Conservation (phyloP, 92 coral and sea anemone genomes). For the Actinostola sp. region DNA sequence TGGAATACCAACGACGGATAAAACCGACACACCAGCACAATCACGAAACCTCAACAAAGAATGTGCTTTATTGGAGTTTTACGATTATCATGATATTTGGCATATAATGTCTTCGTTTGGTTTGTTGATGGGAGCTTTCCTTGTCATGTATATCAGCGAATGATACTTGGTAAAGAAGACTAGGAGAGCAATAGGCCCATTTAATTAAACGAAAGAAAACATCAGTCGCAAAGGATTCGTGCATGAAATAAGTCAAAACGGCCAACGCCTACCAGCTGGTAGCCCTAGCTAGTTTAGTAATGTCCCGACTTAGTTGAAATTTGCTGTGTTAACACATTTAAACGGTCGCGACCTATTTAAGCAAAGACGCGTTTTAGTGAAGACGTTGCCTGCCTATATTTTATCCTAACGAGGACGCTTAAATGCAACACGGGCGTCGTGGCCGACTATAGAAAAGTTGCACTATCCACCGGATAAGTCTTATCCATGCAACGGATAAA, state of each 20-base stretch:
- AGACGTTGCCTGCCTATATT: too few relatives aligned
- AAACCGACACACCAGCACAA: constrained; percentile 40
- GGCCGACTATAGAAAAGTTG: too few relatives aligned
- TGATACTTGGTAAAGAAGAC: not conserved
- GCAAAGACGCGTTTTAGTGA: too few relatives aligned
- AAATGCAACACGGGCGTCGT: too few relatives aligned
- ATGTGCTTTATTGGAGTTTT: constrained; percentile 72
- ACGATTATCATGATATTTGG: constrained; percentile 91
- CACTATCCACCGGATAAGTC: too few relatives aligned
- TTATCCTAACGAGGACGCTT: too few relatives aligned
- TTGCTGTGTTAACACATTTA: too few relatives aligned
- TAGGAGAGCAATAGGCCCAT: not conserved
- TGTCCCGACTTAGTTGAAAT: too few relatives aligned
- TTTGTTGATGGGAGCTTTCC: constrained; percentile 81
- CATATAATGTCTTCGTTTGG: constrained; percentile 93
- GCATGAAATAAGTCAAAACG: not conserved
- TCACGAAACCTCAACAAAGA: constrained; percentile 85
- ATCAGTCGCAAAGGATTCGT: not conserved
- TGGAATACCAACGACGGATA: constrained; percentile 72
- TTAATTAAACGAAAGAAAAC: not conserved
- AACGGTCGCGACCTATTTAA: too few relatives aligned
- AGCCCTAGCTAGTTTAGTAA: too few relatives aligned
- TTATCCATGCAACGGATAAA: too few relatives aligned
- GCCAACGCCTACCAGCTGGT: too few relatives aligned
- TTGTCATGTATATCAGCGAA: constrained; percentile 81